Percentiles rank a stretch among this genome's conserved stretches.
Evolutionary conservation across 1,140 invertebrate genomes (phyloP).

Genomic region (Heliconius hermathena): DNA sequence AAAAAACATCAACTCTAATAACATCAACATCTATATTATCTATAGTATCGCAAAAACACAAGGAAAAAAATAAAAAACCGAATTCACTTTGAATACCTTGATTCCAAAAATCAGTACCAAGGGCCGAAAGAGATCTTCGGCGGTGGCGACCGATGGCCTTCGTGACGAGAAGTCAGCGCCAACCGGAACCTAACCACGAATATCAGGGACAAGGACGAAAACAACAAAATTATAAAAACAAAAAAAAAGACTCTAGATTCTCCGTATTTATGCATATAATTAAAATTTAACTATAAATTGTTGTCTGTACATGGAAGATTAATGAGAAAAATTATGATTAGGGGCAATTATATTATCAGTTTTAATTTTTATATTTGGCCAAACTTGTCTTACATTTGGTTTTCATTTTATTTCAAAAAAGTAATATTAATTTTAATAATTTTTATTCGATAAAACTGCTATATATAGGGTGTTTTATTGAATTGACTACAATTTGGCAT

Average conservation of each 20-base stretch:
- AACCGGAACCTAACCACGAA: conserved; percentile 65
- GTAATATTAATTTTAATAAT: no score
- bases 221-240: conserved; percentile 47
- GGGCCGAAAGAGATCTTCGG: conserved; percentile 79
- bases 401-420: no score
- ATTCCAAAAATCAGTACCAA: conserved; percentile 67
- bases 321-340: no score
- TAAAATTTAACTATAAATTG: no score
- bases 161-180: conserved; percentile 61
- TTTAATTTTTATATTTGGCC: no score
- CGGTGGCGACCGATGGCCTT: conserved; percentile 62
- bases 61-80: neutral
- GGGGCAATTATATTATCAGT: no score
- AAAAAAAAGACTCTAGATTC: conserved; percentile 15
- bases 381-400: no score
- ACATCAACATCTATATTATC: neutral
- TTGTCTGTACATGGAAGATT: no score
- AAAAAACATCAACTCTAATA: neutral
- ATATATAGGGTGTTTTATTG: no score
- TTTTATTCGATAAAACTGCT: no score
- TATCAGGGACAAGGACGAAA: conserved; percentile 46
- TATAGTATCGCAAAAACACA: neutral
- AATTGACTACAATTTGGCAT: no score
- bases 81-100: conserved; percentile 41
- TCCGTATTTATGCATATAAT: neutral